Percentiles rank a stretch among this genome's conserved stretches.
Conservation (phyloP, 2,113 vertebrate genomes). For the Python bivittatus region DNA sequence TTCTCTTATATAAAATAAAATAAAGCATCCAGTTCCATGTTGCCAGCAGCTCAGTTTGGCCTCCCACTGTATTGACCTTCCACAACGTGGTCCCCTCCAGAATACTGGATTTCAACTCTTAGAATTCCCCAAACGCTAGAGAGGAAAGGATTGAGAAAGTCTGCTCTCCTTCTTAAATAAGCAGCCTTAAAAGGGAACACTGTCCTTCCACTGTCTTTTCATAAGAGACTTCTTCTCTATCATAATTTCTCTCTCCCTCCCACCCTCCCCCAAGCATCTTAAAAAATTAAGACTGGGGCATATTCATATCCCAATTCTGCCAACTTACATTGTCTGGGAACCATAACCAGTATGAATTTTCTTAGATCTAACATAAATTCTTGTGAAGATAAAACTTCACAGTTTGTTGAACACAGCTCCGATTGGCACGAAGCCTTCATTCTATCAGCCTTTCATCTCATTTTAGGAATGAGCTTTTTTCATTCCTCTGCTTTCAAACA, state of each 20-base stretch:
- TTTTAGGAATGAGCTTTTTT: neutral
- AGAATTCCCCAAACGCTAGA: neutral
- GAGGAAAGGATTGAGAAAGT: neutral
- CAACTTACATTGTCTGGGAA: neutral
- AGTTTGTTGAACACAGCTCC: neutral
- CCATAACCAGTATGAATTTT: neutral
- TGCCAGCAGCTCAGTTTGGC: slow-evolving; percentile 64
- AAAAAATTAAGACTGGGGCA: neutral
- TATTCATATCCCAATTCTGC: slow-evolving; percentile 3
- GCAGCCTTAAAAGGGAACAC: neutral
- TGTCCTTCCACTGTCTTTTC: neutral
- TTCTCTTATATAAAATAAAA: slow-evolving; percentile 63
- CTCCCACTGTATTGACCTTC: slow-evolving; percentile 6
- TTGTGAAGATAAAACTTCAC: neutral
- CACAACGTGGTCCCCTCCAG: slow-evolving; percentile 23
- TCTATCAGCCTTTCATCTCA: neutral
- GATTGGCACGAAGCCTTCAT: neutral
- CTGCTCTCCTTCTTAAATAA: neutral
- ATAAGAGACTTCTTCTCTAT: slow-evolving; percentile 16
- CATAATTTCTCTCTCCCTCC: neutral
- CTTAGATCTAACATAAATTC: rapidly evolving
- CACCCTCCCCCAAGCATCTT: neutral
- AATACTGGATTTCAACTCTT: neutral
- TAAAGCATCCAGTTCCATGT: slow-evolving; percentile 65
- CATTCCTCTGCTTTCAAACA: neutral